Percentiles rank a stretch among this genome's conserved stretches.
phyloP scores from a whole-genome alignment of 2,113 vertebrate species.

The Anoura caudifer region DNA sequence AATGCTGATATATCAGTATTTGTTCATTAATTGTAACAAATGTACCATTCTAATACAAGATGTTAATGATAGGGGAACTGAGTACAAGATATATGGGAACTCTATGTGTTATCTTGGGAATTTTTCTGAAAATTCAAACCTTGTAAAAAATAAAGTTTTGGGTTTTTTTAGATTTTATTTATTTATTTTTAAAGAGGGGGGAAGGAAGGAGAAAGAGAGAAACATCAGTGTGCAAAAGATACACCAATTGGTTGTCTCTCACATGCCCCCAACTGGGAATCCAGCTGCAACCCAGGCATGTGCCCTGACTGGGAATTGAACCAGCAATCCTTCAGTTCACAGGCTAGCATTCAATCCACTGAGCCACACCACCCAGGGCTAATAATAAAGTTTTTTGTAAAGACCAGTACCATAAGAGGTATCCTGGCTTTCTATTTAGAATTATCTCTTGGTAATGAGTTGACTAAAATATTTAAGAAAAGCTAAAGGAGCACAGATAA shows the following conservation, averaged over 20 bases:
- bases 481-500: neutral
- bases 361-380: no score
- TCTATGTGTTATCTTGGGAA: neutral
- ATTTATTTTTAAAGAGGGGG: no score
- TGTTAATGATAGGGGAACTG: neutral
- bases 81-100: neutral
- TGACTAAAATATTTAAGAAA: slow-evolving; percentile 13
- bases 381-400: neutral
- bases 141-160: neutral
- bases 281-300: no score
- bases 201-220: no score
- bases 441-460: neutral
- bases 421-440: neutral
- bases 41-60: neutral
- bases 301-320: no score
- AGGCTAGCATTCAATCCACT: no score
- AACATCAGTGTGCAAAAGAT: no score
- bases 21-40: neutral
- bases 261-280: no score
- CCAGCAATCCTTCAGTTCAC: no score
- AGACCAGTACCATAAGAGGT: neutral
- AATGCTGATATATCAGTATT: neutral
- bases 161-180: no score
- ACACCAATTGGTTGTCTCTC: no score
- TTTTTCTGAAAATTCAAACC: slow-evolving; percentile 13